Conservation (phyloP, 1,140 invertebrate genomes). For the Pachypsylla venusta region DNA sequence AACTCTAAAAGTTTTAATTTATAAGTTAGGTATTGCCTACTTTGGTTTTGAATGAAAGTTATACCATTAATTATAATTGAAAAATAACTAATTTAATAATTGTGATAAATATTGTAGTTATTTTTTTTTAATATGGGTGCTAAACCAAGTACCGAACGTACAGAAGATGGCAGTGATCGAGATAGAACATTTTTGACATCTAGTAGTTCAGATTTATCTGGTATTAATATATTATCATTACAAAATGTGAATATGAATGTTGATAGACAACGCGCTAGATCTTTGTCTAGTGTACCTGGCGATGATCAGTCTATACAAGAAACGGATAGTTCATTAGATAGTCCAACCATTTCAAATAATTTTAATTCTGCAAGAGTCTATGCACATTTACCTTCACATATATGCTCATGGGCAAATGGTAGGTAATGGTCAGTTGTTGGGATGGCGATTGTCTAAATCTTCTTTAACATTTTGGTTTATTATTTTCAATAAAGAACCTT, state of each 20-base stretch:
- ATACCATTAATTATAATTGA: no score
- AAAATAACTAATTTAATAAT: no score
- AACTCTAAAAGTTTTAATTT: no score
- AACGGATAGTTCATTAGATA: conserved; percentile 38
- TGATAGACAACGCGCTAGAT: conserved; percentile 61
- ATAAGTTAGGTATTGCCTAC: no score
- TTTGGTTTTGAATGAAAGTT: no score
- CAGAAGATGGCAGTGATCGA: conserved; percentile 50
- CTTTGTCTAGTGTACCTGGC: conserved; percentile 67
- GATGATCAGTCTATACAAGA: conserved; percentile 32
- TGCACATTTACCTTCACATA: conserved; percentile 66
- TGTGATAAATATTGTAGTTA: no score
- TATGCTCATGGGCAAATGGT: conserved; percentile 74
- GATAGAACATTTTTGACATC: conserved; percentile 61
- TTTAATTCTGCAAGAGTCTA: conserved; percentile 53
- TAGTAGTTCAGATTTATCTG: conserved; percentile 43
- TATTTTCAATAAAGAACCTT: no score
- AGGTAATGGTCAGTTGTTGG: no score
- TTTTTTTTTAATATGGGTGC: no score
- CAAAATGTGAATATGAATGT: conserved; percentile 49
- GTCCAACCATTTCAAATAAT: conserved; percentile 27
- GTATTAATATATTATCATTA: conserved; percentile 55
- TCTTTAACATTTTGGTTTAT: no score
- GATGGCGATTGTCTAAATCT: no score
- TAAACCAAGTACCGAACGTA: conserved; percentile 60